phyloP scores from a whole-genome alignment of 2,113 vertebrate genomes.

The Hippopotamus amphibius region DNA sequence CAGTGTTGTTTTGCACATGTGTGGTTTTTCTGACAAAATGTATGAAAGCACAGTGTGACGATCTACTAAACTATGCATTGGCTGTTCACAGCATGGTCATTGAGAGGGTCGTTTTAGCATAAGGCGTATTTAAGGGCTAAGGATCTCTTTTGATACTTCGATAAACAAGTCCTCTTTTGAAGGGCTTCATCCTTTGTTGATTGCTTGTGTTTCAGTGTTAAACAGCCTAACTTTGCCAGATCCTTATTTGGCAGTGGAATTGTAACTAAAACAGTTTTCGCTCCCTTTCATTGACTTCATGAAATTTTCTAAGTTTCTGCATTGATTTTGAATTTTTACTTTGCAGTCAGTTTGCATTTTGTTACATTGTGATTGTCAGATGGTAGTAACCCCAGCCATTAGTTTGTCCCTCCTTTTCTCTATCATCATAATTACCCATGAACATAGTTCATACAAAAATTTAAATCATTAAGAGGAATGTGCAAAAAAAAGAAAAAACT shows the following conservation, averaged over 20 bases:
- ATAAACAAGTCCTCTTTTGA: neutral
- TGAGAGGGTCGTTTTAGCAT: neutral
- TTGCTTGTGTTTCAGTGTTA: neutral
- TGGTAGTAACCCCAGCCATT: neutral
- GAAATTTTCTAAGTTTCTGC: neutral
- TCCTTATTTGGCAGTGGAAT: neutral
- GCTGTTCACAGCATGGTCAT: neutral
- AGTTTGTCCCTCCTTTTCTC: neutral
- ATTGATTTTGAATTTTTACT: neutral
- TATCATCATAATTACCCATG: neutral
- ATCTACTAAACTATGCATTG: neutral
- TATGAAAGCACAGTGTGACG: neutral
- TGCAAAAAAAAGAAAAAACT: neutral
- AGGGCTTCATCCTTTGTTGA: neutral
- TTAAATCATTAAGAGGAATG: neutral
- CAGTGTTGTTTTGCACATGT: neutral
- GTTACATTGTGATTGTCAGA: neutral
- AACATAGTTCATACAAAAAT: neutral
- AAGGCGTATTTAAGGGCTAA: neutral
- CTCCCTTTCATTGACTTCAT: neutral
- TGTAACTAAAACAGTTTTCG: neutral
- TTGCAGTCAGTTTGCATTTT: neutral
- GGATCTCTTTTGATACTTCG: neutral
- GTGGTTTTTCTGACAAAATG: neutral
- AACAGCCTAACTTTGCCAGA: neutral